Evolutionary conservation across 1,140 invertebrate species (phyloP).

Genomic region (Portunus trituberculatus): DNA sequence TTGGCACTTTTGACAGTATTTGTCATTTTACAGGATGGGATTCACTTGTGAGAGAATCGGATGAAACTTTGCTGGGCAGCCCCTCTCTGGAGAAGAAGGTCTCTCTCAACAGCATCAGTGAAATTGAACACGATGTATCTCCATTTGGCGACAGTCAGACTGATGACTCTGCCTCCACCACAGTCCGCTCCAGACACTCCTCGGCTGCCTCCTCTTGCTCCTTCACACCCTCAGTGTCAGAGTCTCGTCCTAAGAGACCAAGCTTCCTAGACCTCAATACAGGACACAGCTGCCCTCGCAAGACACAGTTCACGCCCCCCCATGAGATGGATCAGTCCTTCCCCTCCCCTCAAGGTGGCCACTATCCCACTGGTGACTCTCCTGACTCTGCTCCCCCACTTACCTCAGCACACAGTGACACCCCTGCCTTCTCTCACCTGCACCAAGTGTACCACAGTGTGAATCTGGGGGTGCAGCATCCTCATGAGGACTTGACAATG

Average conservation of each 20-base stretch:
- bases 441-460: constrained; percentile 76
- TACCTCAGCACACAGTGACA: constrained; percentile 76
- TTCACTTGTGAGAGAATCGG: constrained; percentile 70
- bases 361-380: constrained; percentile 66
- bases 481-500: constrained; percentile 71
- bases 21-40: constrained; percentile 75
- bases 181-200: constrained; percentile 67
- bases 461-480: constrained; percentile 63
- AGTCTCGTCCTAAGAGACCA: constrained; percentile 72
- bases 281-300: constrained; percentile 75
- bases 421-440: constrained; percentile 74
- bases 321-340: constrained; percentile 75
- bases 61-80: constrained; percentile 46
- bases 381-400: constrained; percentile 71
- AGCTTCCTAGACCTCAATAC: constrained; percentile 79
- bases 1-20: neutral
- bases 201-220: constrained; percentile 61
- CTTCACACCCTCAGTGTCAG: constrained; percentile 71
- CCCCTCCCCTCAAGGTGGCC: constrained; percentile 78
- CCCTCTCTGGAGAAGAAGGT: constrained; percentile 47
- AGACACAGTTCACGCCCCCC: constrained; percentile 77
- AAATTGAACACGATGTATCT: constrained; percentile 56
- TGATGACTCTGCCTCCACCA: constrained; percentile 76
- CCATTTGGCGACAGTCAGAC: constrained; percentile 75
- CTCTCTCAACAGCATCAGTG: constrained; percentile 67